Evolutionary conservation across 2,113 vertebrate species (phyloP), one percentile per base, ranked within the genome.

Genomic region (Otolemur garnettii): DNA sequence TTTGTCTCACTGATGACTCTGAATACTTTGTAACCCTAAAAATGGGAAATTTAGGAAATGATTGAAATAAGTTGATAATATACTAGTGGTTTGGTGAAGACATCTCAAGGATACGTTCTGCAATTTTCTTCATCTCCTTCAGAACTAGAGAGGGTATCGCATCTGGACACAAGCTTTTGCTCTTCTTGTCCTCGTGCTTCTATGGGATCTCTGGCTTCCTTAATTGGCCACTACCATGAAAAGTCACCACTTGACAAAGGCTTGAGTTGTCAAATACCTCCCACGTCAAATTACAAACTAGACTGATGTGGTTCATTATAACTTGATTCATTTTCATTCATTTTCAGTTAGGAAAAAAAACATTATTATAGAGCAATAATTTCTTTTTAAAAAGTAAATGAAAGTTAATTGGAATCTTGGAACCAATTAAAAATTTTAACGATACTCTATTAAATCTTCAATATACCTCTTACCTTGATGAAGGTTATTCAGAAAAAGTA

Each of bases 351-450:
- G 91, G 38, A 50, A 82, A 93, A 92, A 57, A 92, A 57, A 55
- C 30, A 72, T 93, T 79, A 88, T 55, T 55, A 84, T 15, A 84
- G 62, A 93, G 45, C 28, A 93, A 80, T 91, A 91, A 79, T 77
- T 95, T n/a, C 62, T 60, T 83, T 82, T 91, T 74, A 84, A 93
- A 95, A 91, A 84, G 71, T 66, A 84, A 94, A 62, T 68, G 64
- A 59, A 74, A 95, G 72, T 84, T 79, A 91, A 88, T 91, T 88
- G 22, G 45, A 88, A 80, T 84, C 59, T 86, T 84, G 85, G 33
- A 92, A 59, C 50, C 68, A 86, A 77, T 2, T 92, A 24, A 96
- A 97, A 91, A 35, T 83, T 81, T 75, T 77, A 86, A 71, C 71
- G n/a, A 74, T 92, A 28, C 13, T 55, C n/a, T 77, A 57, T 91